Evolutionary conservation across 1,140 invertebrate genomes (phyloP).

Genomic region (Drosophila virilis): DNA sequence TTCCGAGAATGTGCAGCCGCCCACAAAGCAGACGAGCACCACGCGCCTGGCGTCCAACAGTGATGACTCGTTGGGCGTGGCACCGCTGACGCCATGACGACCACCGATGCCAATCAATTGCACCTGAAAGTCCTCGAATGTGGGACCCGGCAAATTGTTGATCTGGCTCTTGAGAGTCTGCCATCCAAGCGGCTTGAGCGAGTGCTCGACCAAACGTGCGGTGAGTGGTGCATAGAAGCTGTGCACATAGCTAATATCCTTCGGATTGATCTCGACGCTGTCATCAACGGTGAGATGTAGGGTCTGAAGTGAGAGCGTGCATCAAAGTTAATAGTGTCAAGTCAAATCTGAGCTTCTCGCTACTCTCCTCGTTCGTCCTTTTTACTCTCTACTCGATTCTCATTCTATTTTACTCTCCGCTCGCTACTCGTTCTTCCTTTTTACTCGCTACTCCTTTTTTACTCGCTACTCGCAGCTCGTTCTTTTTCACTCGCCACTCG

Average conservation of each 20-base stretch:
- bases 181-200: conserved; percentile 90
- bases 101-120: conserved; percentile 85
- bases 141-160: conserved; percentile 86
- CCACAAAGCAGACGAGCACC: conserved; percentile 97
- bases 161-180: conserved; percentile 87
- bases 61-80: conserved; percentile 88
- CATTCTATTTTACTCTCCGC: not conserved
- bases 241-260: conserved; percentile 96
- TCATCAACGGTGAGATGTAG: conserved; percentile 94
- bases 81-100: conserved; percentile 84
- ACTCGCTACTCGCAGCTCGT: not conserved
- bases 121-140: conserved; percentile 87
- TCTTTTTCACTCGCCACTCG: not conserved
- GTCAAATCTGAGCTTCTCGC: not conserved
- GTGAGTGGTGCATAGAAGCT: conserved; percentile 97
- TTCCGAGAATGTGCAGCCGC: conserved; percentile 98
- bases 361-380: not conserved
- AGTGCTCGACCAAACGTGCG: conserved; percentile 93
- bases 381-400: not conserved
- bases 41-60: conserved; percentile 89
- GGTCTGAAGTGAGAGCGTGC: conserved; percentile 84
- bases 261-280: conserved; percentile 92
- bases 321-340: not conserved
- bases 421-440: too few species aligned
- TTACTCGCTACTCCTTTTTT: too few species aligned